These are phyloP conservation scores for Micromussa lordhowensis DNA, from an alignment of 92 coral and sea anemone genomes.

Conservation along the genomic window DNA sequence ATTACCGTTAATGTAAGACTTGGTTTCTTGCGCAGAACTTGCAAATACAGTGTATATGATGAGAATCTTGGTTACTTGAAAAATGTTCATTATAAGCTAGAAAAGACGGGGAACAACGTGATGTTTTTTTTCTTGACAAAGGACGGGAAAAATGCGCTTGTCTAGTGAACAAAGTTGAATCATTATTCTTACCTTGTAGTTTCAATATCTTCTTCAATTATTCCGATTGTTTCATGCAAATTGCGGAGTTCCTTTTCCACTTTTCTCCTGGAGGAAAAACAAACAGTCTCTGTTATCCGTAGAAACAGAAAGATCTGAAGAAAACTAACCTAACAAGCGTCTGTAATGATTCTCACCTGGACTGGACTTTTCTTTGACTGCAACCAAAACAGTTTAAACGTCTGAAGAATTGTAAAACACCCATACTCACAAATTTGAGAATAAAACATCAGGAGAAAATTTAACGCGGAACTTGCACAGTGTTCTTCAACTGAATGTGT, in stretches of 20 bases:
- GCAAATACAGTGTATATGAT: neutral
- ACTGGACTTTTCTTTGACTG: constrained; percentile 1
- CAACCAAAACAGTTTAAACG: constrained; percentile 3
- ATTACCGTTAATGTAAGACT: neutral
- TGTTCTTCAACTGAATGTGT: neutral
- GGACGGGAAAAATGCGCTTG: neutral
- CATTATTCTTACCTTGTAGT: neutral
- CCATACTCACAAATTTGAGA: neutral
- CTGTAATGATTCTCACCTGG: neutral
- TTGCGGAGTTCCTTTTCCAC: neutral
- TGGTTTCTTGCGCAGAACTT: neutral
- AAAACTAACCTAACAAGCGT: neutral
- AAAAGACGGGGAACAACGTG: neutral
- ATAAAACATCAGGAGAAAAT: neutral
- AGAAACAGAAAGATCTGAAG: neutral
- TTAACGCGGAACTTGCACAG: neutral
- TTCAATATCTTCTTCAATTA: neutral
- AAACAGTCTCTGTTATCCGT: neutral
- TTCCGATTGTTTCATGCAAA: neutral
- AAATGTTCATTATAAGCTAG: too few relatives aligned
- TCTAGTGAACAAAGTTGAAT: neutral
- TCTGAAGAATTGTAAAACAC: neutral
- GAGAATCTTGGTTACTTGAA: neutral
- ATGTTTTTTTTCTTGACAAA: neutral
- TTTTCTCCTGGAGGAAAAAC: neutral